These are phyloP conservation scores for Allophyes oxyacanthae DNA, from an alignment of 2,888 invertebrate genomes.

Conservation along the genomic window DNA sequence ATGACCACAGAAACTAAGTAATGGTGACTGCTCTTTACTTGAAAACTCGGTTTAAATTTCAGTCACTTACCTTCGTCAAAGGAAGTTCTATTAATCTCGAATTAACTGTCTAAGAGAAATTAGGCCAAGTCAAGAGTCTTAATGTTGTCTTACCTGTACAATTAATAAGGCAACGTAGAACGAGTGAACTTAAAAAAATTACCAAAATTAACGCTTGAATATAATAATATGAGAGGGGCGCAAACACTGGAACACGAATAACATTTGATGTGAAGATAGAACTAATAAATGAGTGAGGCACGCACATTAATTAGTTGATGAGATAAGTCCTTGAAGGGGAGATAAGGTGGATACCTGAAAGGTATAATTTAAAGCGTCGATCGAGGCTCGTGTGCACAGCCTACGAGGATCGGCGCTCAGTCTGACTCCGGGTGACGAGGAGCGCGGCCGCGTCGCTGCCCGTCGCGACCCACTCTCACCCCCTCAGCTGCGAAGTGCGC, in stretches of 20 bases:
- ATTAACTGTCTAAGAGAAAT: slow-evolving; percentile 53
- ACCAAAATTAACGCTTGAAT: slow-evolving; percentile 7
- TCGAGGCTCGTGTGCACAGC: slow-evolving; percentile 55
- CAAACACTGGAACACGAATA: slow-evolving; percentile 29
- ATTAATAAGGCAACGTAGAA: slow-evolving; percentile 17
- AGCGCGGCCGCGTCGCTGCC: slow-evolving; percentile 59
- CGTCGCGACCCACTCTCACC: slow-evolving; percentile 49
- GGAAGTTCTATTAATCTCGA: slow-evolving; percentile 55
- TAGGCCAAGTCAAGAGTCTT: slow-evolving; percentile 35
- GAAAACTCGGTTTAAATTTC: slow-evolving; percentile 56
- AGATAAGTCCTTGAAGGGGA: slow-evolving; percentile 60
- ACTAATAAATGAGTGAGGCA: slow-evolving; percentile 57
- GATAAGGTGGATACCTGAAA: slow-evolving; percentile 69
- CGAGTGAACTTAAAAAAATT: slow-evolving; percentile 6
- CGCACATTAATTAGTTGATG: slow-evolving; percentile 62
- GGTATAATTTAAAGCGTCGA: slow-evolving; percentile 62
- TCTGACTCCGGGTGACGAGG: slow-evolving; percentile 63
- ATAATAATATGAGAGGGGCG: slow-evolving; percentile 14
- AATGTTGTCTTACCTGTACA: slow-evolving; percentile 25
- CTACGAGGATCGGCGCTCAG: slow-evolving; percentile 61
- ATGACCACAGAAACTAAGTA: slow-evolving; percentile 56
- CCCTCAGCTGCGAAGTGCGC: slow-evolving; percentile 65
- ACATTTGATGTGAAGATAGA: slow-evolving; percentile 47
- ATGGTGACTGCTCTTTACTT: slow-evolving; percentile 48
- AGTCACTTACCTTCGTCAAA: slow-evolving; percentile 53